Base-by-base conservation (phyloP, 2,113 vertebrate genomes). In the Platichthys stellatus region DNA sequence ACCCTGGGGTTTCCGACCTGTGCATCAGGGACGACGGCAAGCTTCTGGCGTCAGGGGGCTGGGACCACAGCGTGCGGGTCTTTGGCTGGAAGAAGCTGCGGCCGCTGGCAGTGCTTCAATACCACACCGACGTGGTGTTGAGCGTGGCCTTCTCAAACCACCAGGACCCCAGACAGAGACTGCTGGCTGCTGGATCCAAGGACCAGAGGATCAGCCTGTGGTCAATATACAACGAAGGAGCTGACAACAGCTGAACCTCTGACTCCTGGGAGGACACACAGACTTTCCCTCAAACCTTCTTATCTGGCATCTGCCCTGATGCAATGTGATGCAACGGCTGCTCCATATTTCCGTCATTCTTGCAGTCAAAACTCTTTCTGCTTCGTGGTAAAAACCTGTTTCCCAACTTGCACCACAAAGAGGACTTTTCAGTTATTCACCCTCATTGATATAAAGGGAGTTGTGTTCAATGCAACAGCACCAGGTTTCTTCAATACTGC, bases 161-260 rank as follows among this genome's bases (percentile, higher is more conserved):
- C 61, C 89, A 66, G 31, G 90, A 74, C 49, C 86, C 94, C 51
- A 61, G 17, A 0, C 83, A 94, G 31, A 93, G 94, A n/a, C 92
- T 98, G 72, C 81, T 99, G 86, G 97, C 97, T 9, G 95, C 96
- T 0, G 97, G 97, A 59, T 97, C 98, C 23, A 96, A 93, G 68
- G 98, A 99, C 88, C 96, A 96, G 75, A 95, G 96, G 78, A 96
- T 99, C 87, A 99, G 96, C 63, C 18, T 98, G 82, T 99, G 98
- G 98, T 97, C 96, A 0, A 90, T 99, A 81, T 99, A 96, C 82
- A 93, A 90, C 0, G 35, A 94, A 54, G 85, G 76, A 68, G 10
- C 61, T 7, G 65, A 84, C 63, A 86, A 59, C 1, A 26, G 71
- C 72, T 89, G 78, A 91, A 49, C n/a, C 28, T 28, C 26, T 18